Evolutionary conservation across 2,888 invertebrate species (phyloP).

Genomic region (Cactoblastis cactorum): DNA sequence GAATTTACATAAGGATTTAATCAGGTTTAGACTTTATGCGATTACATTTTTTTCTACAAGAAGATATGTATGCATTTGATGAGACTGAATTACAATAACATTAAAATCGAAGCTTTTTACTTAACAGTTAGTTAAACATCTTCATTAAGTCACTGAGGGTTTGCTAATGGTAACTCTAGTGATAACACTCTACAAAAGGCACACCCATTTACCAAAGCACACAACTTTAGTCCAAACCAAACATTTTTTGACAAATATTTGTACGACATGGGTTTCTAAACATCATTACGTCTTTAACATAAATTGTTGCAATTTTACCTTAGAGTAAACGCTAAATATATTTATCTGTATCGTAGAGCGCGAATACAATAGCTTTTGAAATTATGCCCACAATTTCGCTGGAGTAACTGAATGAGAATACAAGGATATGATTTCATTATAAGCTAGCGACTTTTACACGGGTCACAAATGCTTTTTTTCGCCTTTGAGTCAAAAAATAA

Average conservation of each 20-base stretch:
- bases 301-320: neutral
- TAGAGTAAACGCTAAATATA: neutral
- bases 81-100: neutral
- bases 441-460: too few species aligned
- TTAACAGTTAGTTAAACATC: conserved; percentile 11
- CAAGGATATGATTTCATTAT: too few species aligned
- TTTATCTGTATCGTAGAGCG: neutral
- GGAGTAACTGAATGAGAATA: too few species aligned
- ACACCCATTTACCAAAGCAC: conserved; percentile 13
- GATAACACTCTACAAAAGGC: conserved; percentile 11
- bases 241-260: conserved; percentile 15
- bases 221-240: conserved; percentile 14
- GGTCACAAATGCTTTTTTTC: too few species aligned
- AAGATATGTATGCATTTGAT: too few species aligned
- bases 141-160: conserved; percentile 14
- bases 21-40: too few species aligned
- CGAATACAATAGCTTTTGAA: too few species aligned
- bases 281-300: conserved; percentile 17
- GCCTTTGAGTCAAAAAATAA: too few species aligned
- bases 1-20: too few species aligned
- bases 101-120: conserved; percentile 25
- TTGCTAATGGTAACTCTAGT: conserved; percentile 27
- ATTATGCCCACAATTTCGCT: too few species aligned
- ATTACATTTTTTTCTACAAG: too few species aligned
- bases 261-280: neutral